A percentile compares a stretch with the other conserved stretches of the same genome.
phyloP scores from a whole-genome alignment of 1,140 invertebrate genomes.

The Ctenoplectra terminalis region DNA sequence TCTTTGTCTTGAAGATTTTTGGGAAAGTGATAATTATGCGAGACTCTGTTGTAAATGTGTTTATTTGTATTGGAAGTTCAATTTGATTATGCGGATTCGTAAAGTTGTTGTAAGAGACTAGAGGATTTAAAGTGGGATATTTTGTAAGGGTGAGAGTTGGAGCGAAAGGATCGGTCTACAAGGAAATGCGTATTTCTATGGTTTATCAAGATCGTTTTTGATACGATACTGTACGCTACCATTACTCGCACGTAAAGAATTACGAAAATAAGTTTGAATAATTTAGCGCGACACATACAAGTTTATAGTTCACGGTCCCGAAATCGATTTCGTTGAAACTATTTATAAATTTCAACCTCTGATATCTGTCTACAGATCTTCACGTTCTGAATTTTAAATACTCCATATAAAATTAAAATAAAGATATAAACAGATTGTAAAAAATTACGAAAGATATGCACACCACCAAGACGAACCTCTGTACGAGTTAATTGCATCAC shows the following conservation, averaged over 20 bases:
- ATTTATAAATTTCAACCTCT: neutral
- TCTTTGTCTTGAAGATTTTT: too few species aligned
- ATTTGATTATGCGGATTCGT: neutral
- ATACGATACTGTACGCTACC: neutral
- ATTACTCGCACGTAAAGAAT: neutral
- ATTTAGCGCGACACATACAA: neutral
- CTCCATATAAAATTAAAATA: too few species aligned
- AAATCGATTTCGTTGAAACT: too few species aligned
- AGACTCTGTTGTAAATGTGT: too few species aligned
- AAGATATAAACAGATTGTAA: too few species aligned
- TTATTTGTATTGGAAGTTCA: neutral
- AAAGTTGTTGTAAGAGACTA: neutral
- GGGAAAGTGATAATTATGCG: too few species aligned
- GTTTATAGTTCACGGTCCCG: neutral
- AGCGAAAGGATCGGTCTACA: neutral
- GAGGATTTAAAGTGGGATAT: neutral
- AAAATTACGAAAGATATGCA: too few species aligned
- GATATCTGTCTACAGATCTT: neutral
- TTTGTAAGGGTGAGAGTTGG: neutral
- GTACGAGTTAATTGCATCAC: too few species aligned
- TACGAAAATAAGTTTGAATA: neutral
- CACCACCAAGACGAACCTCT: too few species aligned
- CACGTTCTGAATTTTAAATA: neutral
- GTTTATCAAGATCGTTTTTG: neutral
- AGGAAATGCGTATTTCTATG: neutral